Evolutionary conservation across 2,888 invertebrate species (phyloP).

Genomic region (Empis stercorea): DNA sequence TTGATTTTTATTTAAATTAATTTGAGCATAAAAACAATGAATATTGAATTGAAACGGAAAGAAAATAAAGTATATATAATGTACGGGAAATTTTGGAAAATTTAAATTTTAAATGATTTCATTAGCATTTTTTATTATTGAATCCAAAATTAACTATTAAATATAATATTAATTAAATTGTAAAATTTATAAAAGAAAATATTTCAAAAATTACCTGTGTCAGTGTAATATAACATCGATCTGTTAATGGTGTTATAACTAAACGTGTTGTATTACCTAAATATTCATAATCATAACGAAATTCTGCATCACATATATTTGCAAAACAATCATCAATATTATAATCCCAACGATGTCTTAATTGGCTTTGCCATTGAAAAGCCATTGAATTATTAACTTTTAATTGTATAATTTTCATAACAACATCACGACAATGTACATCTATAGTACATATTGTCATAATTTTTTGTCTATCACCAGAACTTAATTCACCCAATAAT

Average conservation of each 20-base stretch:
- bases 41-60: too few relatives aligned
- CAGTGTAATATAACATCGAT: constrained; percentile 89
- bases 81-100: too few relatives aligned
- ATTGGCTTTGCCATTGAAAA: constrained; percentile 87
- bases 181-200: too few relatives aligned
- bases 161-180: too few relatives aligned
- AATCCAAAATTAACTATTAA: too few relatives aligned
- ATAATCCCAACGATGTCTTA: constrained; percentile 71
- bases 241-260: constrained; percentile 90
- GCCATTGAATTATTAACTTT: constrained; percentile 69
- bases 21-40: too few relatives aligned
- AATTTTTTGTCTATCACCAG: constrained; percentile 85
- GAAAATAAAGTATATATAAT: too few relatives aligned
- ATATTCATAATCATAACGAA: constrained; percentile 85
- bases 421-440: constrained; percentile 90
- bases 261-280: constrained; percentile 86
- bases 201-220: constrained; percentile 56
- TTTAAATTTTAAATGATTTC: too few relatives aligned
- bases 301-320: constrained; percentile 92
- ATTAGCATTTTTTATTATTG: too few relatives aligned
- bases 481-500: constrained; percentile 67
- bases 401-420: constrained; percentile 69
- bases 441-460: constrained; percentile 97
- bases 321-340: constrained; percentile 65
- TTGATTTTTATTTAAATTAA: too few relatives aligned